Evolutionary conservation across 2,888 invertebrate species (phyloP).

Genomic region (Furcula furcula): DNA sequence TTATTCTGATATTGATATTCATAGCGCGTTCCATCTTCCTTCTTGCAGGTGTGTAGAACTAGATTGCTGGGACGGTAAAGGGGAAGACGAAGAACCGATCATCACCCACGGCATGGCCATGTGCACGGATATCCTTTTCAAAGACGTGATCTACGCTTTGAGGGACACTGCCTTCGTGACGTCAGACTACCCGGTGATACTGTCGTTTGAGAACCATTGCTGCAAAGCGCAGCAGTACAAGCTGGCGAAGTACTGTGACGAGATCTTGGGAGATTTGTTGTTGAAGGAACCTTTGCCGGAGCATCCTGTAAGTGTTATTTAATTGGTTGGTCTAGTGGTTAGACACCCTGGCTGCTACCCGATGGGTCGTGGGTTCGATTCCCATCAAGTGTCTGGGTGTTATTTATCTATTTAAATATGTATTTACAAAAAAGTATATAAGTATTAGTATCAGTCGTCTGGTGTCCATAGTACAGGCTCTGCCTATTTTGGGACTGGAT

Average conservation of each 20-base stretch:
- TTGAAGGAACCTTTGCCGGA: slow-evolving; percentile 94
- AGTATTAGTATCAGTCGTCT: no score
- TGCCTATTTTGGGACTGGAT: no score
- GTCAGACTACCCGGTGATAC: slow-evolving; percentile 97
- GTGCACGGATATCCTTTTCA: slow-evolving; percentile 99
- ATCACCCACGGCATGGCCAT: slow-evolving; percentile 99
- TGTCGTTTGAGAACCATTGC: slow-evolving; percentile 99
- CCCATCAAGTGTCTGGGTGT: no score
- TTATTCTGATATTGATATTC: no score
- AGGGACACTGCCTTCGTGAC: slow-evolving; percentile 99
- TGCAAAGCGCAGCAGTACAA: slow-evolving; percentile 98
- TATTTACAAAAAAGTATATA: no score
- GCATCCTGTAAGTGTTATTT: slow-evolving; percentile 90
- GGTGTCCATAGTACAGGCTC: no score
- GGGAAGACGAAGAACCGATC: slow-evolving; percentile 99
- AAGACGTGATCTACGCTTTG: slow-evolving; percentile 98
- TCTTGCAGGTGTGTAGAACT: slow-evolving; percentile 94
- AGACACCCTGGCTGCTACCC: no score
- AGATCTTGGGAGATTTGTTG: slow-evolving; percentile 95
- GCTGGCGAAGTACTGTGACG: slow-evolving; percentile 99
- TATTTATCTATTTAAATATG: no score
- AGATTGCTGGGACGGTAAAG: slow-evolving; percentile 99
- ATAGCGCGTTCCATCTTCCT: no score
- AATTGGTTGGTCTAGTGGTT: no score
- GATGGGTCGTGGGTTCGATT: no score